Evolutionary conservation across 1,140 invertebrate species (phyloP), one percentile per base, ranked within the genome.

Genomic region (Magallana gigas): DNA sequence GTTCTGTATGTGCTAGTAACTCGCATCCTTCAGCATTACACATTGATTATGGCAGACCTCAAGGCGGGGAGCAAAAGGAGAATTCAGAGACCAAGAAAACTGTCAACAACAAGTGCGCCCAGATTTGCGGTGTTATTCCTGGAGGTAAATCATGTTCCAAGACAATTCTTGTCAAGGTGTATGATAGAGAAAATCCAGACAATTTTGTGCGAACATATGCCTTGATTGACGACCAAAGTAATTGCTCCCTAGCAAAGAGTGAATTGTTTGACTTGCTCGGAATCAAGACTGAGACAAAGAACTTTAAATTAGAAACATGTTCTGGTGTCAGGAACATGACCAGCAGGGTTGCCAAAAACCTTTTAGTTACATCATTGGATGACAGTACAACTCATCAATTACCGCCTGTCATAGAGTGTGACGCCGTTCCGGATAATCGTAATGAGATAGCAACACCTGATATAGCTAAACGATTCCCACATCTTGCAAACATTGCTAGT

Each of bases 181-280:
- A 80, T 48, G 59, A 29, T 7, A 7, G 9, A 62, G 36, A 36
- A 3, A 68, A 59, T 12, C 48, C 84, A 85, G 7, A 82, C 4
- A 14, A 57, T 62, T 8, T 6, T 8, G 56, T 88, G 60, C 68
- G 56, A 29, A n/a, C 83, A 8, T 85, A 85, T 57, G 84, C 84
- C 4, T 64, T 88, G 16, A 82, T 88, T n/a, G 87, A 88, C 36
- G 87, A 88, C 29, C 87, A 88, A 60, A 88, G 87, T 29, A 88
- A 88, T 68, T 57, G 62, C 1, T 88, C 87, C 5, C 57, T 85
- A 9, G 84, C 71, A 3, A 84, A 68, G 8, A 59, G 84, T 18
- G 84, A 85, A 23, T 56, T 85, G 8, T 62, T 88, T 18, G 87
- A 88, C 11, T 9, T 23, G 16, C 60, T 88, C 12, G 56, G 29